Evolutionary conservation across 2,797 vertebrate genomes (phyloP), one percentile per base, ranked within the genome.

Genomic region (Trematomus bernacchii): DNA sequence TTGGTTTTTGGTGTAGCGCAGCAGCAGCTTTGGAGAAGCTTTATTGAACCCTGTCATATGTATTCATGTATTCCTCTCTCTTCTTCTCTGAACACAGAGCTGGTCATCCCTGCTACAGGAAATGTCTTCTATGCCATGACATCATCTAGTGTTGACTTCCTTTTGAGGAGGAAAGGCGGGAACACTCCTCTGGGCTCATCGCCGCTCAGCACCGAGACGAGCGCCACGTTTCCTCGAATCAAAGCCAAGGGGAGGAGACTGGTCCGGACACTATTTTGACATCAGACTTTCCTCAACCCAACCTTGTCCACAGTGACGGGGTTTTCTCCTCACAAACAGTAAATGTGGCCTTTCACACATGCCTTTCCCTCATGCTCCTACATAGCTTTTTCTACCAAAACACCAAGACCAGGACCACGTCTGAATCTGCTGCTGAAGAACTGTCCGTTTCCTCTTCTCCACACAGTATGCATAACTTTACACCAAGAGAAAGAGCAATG

Each of bases 101-200:
- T 98, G 88, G 89, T 94, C 79, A 97, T 98, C 76, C 97, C 97
- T 0, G 89, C 95, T 1, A 96, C 95, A 3, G 96, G 96, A 82
- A 98, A 98, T 0, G 95, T 97, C 82, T 98, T 98, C 92, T 98
- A 98, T 1, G 97, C 97, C 86, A 97, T 97, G 97, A 97, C 93
- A 3, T 93, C 96, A 4, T 91, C 94, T 0, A 96, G 96, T 21
- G 91, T 95, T 0, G 97, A 98, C 87, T 98, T 98, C 89, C 91
- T 97, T 85, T 87, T 98, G 66, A 93, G 95, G 15, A 93, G 90
- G 67, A 94, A 93, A 86, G 94, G 87, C 8, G 91, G 92, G 54
- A 91, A 85, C 88, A 76, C 86, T 4, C 93, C 91, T 0, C 47
- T 88, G 18, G 87, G 92, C 80, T 91, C 62, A 0, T 80, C 89